A percentile compares a stretch with the other conserved stretches of the same genome.
Conservation (phyloP, 2,888 invertebrate genomes). For the Eupithecia pulchellata region DNA sequence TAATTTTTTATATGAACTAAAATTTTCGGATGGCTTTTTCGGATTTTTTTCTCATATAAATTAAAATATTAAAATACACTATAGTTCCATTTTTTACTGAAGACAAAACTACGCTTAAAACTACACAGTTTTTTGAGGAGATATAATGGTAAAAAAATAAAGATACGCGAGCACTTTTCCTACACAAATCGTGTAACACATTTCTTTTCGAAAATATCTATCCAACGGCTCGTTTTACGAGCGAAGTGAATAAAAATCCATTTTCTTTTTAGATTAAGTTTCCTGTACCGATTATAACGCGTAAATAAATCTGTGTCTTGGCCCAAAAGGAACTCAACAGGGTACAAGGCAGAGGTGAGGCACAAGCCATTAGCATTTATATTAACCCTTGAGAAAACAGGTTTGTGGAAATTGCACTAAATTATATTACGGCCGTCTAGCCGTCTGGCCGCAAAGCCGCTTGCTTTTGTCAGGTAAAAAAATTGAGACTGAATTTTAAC, state of each 20-base stretch:
- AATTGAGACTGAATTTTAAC: constrained; percentile 15
- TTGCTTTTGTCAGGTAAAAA: constrained; percentile 19
- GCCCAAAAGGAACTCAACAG: constrained; percentile 32
- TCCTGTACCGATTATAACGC: constrained; percentile 25
- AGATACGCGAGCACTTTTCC: neutral
- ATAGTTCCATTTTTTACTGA: too few species aligned
- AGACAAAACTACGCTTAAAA: too few species aligned
- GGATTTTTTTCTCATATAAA: too few species aligned
- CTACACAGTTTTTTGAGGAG: too few species aligned
- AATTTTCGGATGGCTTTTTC: too few species aligned
- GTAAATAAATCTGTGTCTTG: constrained; percentile 41
- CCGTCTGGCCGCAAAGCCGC: constrained; percentile 16
- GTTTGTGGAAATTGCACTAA: constrained; percentile 65
- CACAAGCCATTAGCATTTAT: constrained; percentile 74
- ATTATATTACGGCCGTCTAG: constrained; percentile 62
- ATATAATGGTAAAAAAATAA: neutral
- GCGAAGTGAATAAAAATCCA: neutral
- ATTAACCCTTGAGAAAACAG: constrained; percentile 75
- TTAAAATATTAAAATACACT: too few species aligned
- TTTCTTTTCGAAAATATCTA: constrained; percentile 2
- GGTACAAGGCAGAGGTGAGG: constrained; percentile 49
- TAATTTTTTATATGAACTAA: too few species aligned
- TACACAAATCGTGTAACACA: neutral
- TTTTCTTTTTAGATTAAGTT: constrained; percentile 2
- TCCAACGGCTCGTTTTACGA: neutral